Evolutionary conservation across 2,797 vertebrate species (phyloP).

Genomic region (Erpetoichthys calabaricus): DNA sequence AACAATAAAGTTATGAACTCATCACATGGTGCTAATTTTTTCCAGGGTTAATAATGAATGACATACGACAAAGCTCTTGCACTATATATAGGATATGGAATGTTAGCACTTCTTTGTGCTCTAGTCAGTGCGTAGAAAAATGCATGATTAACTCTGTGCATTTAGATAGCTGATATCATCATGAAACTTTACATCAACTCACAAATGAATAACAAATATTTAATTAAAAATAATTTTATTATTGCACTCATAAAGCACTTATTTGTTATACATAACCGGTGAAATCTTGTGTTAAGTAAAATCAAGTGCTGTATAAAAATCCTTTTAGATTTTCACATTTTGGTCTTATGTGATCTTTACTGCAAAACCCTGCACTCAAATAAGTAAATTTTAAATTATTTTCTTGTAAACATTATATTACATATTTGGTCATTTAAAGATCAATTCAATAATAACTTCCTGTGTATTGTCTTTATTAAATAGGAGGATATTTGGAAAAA

Average conservation of each 20-base stretch:
- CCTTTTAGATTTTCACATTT: no score
- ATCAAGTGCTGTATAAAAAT: no score
- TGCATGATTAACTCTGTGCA: neutral
- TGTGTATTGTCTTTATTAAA: neutral
- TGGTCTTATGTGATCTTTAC: no score
- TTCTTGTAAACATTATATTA: slow-evolving; percentile 3
- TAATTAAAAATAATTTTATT: neutral
- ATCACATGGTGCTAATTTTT: no score
- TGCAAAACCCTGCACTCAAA: no score
- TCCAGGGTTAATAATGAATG: neutral
- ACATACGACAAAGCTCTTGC: neutral
- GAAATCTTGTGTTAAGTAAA: neutral
- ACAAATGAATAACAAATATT: neutral
- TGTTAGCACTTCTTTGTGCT: neutral
- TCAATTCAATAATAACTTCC: neutral
- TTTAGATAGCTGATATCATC: neutral
- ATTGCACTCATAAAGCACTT: slow-evolving; percentile 2
- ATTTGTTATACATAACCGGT: neutral
- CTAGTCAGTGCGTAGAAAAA: neutral
- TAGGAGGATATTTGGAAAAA: neutral
- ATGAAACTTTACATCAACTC: neutral
- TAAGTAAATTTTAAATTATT: neutral
- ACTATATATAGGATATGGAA: neutral
- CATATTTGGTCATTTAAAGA: neutral
- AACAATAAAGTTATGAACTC: neutral